Evolutionary conservation across 1,140 invertebrate genomes (phyloP).

Genomic region (Euglossa dilemma): DNA sequence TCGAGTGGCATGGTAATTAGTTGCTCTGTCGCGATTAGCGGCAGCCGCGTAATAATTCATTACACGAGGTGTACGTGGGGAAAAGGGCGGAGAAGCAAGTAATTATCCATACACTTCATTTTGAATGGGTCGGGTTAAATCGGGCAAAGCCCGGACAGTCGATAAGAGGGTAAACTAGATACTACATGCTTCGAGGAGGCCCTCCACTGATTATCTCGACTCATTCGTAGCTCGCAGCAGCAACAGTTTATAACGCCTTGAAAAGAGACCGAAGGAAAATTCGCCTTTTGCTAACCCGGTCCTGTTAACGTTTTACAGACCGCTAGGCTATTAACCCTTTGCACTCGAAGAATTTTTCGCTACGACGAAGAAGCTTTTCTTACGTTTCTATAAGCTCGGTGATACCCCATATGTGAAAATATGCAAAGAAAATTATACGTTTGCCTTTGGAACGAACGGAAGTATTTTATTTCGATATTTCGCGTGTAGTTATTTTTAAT

Average conservation of each 20-base stretch:
- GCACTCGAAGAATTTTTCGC: too few relatives aligned
- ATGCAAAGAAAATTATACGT: too few relatives aligned
- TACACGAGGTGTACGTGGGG: background rate
- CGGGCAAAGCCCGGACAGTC: conserved; percentile 43
- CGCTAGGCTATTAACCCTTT: too few relatives aligned
- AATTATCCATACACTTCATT: conserved; percentile 53
- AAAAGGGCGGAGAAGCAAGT: background rate
- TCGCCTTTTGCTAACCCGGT: background rate
- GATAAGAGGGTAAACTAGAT: conserved; percentile 51
- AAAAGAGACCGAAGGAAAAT: background rate
- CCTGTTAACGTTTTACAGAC: background rate
- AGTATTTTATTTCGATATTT: too few relatives aligned
- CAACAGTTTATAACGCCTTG: conserved; percentile 14
- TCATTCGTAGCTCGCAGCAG: conserved; percentile 39
- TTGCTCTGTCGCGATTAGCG: background rate
- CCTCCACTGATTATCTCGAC: conserved; percentile 45
- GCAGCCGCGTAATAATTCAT: conserved; percentile 23
- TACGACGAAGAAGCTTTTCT: too few relatives aligned
- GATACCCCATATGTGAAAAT: too few relatives aligned
- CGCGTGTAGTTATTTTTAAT: too few relatives aligned
- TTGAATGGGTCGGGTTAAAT: conserved; percentile 39
- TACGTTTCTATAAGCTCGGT: too few relatives aligned
- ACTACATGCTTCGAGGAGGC: conserved; percentile 38
- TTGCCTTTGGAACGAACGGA: too few relatives aligned
- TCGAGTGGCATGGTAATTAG: conserved; percentile 15